Evolutionary conservation across 2,797 vertebrate species (phyloP).

Genomic region (Hafferia zeledoni): DNA sequence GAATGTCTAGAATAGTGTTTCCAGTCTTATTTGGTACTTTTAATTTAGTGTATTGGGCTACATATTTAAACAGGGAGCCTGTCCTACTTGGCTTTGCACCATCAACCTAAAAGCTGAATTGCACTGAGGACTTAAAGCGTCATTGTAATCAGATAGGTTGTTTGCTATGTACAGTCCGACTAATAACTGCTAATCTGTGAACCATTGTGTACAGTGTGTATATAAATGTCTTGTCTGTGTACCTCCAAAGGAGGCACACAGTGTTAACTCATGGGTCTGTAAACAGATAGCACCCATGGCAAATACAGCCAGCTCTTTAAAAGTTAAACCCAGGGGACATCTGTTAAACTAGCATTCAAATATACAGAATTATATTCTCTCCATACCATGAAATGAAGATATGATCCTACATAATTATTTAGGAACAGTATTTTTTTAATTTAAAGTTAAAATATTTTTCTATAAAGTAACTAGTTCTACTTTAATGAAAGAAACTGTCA

Average conservation of each 20-base stretch:
- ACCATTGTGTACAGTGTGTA: slow-evolving; percentile 80
- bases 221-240: slow-evolving; percentile 75
- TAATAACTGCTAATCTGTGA: slow-evolving; percentile 91
- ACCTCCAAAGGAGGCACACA: slow-evolving; percentile 71
- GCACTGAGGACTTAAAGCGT: slow-evolving; percentile 71
- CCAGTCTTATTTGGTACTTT: slow-evolving; percentile 95
- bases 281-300: slow-evolving; percentile 71
- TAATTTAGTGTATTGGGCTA: slow-evolving; percentile 98
- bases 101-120: slow-evolving; percentile 79
- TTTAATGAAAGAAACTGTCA: slow-evolving; percentile 60
- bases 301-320: slow-evolving; percentile 71
- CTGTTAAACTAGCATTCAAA: slow-evolving; percentile 62
- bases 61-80: slow-evolving; percentile 96
- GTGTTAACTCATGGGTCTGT: slow-evolving; percentile 64
- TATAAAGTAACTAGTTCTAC: slow-evolving; percentile 63
- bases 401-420: slow-evolving; percentile 54
- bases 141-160: slow-evolving; percentile 79
- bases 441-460: slow-evolving; percentile 73
- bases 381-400: slow-evolving; percentile 41
- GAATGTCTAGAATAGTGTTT: slow-evolving; percentile 98
- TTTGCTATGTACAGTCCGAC: slow-evolving; percentile 89
- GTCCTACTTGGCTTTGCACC: slow-evolving; percentile 93
- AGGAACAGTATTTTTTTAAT: slow-evolving; percentile 69
- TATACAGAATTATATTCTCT: slow-evolving; percentile 63
- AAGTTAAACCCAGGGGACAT: slow-evolving; percentile 61